Percentiles rank a stretch among this genome's conserved stretches.
Evolutionary conservation across 2,797 vertebrate species (phyloP).

Genomic region (Limnodromus scolopaceus): DNA sequence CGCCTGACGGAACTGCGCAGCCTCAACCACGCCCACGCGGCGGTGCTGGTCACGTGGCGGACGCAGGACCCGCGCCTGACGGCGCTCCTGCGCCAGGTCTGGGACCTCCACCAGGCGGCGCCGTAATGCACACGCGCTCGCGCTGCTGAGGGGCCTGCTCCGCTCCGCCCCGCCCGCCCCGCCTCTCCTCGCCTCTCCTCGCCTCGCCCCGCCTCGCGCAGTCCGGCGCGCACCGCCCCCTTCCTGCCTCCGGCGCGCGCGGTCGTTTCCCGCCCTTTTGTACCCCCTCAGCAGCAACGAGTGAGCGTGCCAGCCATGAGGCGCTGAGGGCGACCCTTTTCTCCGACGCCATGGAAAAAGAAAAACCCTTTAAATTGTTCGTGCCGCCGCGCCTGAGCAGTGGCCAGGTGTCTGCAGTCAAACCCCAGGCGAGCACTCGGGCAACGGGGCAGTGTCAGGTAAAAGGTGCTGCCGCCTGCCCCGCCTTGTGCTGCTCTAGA

Average conservation of each 20-base stretch:
- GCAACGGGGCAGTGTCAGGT: conserved; percentile 59
- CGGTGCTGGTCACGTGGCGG: conserved; percentile 75
- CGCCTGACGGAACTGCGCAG: conserved; percentile 80
- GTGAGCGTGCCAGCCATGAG: fast-evolving
- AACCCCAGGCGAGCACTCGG: conserved; percentile 58
- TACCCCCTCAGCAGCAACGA: neutral
- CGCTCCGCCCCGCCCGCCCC: too few relatives aligned
- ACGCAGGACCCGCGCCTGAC: conserved; percentile 62
- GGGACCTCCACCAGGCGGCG: conserved; percentile 62
- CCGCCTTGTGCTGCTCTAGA: fast-evolving
- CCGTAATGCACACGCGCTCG: fast-evolving
- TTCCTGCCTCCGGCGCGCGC: neutral
- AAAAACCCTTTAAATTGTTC: conserved; percentile 73
- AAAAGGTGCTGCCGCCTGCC: neutral
- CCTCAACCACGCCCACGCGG: conserved; percentile 77
- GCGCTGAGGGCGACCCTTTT: fast-evolving
- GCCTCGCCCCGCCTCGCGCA: neutral
- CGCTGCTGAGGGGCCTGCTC: too few relatives aligned
- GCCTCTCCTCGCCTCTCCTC: too few relatives aligned
- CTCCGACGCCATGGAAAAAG: conserved; percentile 71
- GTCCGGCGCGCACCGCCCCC: neutral
- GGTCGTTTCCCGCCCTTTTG: neutral
- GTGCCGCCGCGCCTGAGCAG: conserved; percentile 72
- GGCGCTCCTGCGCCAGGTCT: conserved; percentile 66
- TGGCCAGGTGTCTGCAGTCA: conserved; percentile 75